These are phyloP conservation scores for Drosophila subquinaria DNA, from an alignment of 2,888 invertebrate genomes.

Conservation along the genomic window DNA sequence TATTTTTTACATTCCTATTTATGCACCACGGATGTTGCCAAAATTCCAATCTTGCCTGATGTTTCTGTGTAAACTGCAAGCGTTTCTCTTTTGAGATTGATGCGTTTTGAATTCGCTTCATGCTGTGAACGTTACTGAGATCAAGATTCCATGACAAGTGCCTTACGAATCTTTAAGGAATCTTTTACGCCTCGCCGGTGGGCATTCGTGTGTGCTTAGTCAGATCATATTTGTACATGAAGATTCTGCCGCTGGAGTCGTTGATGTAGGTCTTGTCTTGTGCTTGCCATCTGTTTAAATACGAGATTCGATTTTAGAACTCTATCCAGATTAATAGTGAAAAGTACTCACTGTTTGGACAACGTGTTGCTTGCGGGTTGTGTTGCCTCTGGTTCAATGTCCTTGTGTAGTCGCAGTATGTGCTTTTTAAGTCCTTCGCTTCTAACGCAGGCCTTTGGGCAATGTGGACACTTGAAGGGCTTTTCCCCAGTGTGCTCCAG, in stretches of 20 bases:
- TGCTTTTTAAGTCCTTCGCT: conserved; percentile 55
- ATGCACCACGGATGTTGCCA: conserved; percentile 2
- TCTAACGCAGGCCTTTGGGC: conserved; percentile 55
- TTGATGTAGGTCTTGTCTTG: conserved; percentile 42
- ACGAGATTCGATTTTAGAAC: neutral
- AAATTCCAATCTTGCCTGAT: conserved; percentile 1
- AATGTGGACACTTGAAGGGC: conserved; percentile 55
- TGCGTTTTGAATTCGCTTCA: neutral
- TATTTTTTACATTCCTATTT: neutral
- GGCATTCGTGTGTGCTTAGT: conserved; percentile 41
- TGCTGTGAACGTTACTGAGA: conserved; percentile 16
- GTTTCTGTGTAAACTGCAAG: conserved; percentile 14
- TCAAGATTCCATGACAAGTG: conserved; percentile 12
- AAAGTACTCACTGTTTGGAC: neutral
- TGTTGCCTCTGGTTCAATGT: conserved; percentile 43
- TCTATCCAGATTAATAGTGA: neutral
- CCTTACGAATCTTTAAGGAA: neutral
- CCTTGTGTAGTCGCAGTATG: conserved; percentile 52
- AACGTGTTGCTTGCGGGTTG: conserved; percentile 29
- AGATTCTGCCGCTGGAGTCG: conserved; percentile 35
- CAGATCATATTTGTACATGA: conserved; percentile 57
- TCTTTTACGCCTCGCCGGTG: conserved; percentile 50
- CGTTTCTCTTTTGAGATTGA: conserved; percentile 8
- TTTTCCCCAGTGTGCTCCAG: conserved; percentile 56
- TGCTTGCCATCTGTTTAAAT: conserved; percentile 37